Percentiles rank a stretch among this genome's conserved stretches.
These are phyloP conservation scores for Erebia epiphron DNA, from an alignment of 2,888 invertebrate species.

Conservation along the genomic window DNA sequence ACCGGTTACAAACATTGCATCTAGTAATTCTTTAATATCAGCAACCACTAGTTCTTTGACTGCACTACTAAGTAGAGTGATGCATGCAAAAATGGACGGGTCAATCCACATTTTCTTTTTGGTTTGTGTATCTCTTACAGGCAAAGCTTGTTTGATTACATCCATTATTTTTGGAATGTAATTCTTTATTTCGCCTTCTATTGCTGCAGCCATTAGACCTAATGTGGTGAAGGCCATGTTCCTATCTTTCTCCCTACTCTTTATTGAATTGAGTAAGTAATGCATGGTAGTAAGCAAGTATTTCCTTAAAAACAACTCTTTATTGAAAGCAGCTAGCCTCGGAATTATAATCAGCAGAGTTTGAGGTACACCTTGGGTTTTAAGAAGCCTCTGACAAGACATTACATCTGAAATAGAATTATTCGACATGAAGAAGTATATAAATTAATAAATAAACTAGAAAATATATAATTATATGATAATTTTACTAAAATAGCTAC, in stretches of 20 bases:
- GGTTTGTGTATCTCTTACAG: conserved; percentile 89
- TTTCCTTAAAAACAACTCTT: conserved; percentile 88
- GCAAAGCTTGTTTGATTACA: conserved; percentile 88
- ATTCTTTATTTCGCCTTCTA: conserved; percentile 90
- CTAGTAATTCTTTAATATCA: conserved; percentile 92
- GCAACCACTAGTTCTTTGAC: conserved; percentile 89
- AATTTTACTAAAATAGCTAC: no score
- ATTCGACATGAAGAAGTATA: neutral
- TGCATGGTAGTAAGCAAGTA: conserved; percentile 89
- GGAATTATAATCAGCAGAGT: conserved; percentile 94
- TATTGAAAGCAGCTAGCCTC: conserved; percentile 96
- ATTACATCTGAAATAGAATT: conserved; percentile 85
- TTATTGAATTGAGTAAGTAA: conserved; percentile 89
- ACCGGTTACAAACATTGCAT: conserved; percentile 96
- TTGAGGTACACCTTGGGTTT: conserved; percentile 92
- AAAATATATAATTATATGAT: no score
- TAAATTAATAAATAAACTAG: conserved; percentile 5
- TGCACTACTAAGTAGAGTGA: conserved; percentile 94
- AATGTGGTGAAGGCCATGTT: conserved; percentile 95
- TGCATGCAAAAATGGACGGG: conserved; percentile 95
- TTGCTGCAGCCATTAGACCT: conserved; percentile 95
- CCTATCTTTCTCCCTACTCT: conserved; percentile 92
- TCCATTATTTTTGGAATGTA: conserved; percentile 94
- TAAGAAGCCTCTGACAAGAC: conserved; percentile 86
- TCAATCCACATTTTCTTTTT: conserved; percentile 90